Base-by-base conservation (phyloP, 2,113 vertebrate genomes). In the Burhinus oedicnemus region DNA sequence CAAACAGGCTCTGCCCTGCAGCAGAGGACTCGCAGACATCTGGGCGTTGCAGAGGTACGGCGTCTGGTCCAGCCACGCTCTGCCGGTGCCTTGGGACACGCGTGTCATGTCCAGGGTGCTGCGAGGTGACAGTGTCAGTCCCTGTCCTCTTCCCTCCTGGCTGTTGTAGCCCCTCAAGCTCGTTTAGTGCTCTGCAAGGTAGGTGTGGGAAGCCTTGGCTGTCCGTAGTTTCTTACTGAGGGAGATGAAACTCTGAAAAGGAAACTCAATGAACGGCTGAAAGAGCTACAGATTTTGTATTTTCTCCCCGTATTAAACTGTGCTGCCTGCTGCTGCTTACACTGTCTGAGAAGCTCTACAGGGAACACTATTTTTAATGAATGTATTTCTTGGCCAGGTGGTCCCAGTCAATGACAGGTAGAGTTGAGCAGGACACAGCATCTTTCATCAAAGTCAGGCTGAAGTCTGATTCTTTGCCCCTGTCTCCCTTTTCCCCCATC, bases 1-100 rank as follows among this genome's bases (percentile, higher is more conserved):
- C 94, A 94, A 97, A 93, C 98, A 98, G 97, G 96, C 96, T 96
- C 64, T 96, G 93, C 95, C 87, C 86, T 95, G 93, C 94, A 92
- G 77, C 92, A 36, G 76, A 65, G 90, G 84, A 42, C 75, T 86
- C 27, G 14, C 91, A 74, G 97, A 65, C 97, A 96, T 97, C 97
- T 97, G 98, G 91, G 75, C 23, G 11, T 17, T 42, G 68, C 22
- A 42, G 78, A 60, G 76, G 45, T 34, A 9, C 11, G 15, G 71
- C 23, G 57, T 64, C 85, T 75, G 76, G 29, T 86, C 71, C 45
- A 52, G 61, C 79, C 65, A 23, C 22, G 16, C 84, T 72, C 26
- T 36, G 44, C 69, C 68, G 12, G 49, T n/a, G 76, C 83, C 70
- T 11, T 2, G 42, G 55, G 51, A 34, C 75, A 19, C 12, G 0